These are phyloP conservation scores for Dipodomys spectabilis DNA, from an alignment of 2,113 vertebrate species.

Conservation along the genomic window DNA sequence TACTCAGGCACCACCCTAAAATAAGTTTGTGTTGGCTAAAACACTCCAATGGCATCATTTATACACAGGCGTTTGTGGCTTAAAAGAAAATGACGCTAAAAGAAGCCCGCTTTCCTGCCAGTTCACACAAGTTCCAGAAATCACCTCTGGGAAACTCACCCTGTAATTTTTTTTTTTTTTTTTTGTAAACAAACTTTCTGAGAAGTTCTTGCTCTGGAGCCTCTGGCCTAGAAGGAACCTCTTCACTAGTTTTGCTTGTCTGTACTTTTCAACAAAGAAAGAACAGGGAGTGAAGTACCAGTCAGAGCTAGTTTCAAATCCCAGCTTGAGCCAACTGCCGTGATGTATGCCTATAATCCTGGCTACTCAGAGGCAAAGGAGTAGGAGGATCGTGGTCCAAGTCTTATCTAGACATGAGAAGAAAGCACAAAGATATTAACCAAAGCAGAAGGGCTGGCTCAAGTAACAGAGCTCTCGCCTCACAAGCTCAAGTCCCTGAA, in stretches of 20 bases:
- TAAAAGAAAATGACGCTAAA: neutral
- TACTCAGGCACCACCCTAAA: slow-evolving; percentile 1
- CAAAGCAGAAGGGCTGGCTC: too few relatives aligned
- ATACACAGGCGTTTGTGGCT: neutral
- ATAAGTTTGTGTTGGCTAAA: slow-evolving; percentile 29
- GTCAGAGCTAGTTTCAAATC: neutral
- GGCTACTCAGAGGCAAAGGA: too few relatives aligned
- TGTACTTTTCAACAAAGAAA: neutral
- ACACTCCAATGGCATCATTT: neutral
- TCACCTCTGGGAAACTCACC: neutral
- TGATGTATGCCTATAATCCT: too few relatives aligned
- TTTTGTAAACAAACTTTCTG: neutral
- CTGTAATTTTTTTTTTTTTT: neutral
- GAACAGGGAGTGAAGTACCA: neutral
- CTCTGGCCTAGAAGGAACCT: neutral
- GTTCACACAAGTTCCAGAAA: neutral
- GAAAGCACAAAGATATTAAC: too few relatives aligned
- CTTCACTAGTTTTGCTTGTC: neutral
- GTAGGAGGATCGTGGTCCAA: too few relatives aligned
- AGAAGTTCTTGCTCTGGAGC: neutral
- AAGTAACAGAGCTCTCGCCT: too few relatives aligned
- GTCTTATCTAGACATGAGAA: too few relatives aligned
- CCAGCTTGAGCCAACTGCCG: neutral
- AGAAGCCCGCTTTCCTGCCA: neutral
- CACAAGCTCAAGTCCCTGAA: too few relatives aligned